Evolutionary conservation across 2,797 vertebrate species (phyloP), one percentile per base, ranked within the genome.

Genomic region (Acanthopagrus latus): DNA sequence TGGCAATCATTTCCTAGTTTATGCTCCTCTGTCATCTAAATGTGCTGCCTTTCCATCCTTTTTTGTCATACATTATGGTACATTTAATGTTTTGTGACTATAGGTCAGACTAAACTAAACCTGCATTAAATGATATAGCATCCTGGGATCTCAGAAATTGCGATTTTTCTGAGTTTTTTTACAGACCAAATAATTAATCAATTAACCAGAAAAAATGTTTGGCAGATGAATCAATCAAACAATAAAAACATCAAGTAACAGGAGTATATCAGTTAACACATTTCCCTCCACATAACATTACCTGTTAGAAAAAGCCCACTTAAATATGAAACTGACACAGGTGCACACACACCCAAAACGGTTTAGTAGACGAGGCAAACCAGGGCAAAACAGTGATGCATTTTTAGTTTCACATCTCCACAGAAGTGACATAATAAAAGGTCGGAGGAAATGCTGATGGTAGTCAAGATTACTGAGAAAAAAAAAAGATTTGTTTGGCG

Each of bases 401-500:
- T 50, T 48, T 52, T 46, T 4, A 27, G 21, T 63, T 63, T 68
- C 10, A 46, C 12, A 29, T 51, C 13, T 52, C 20, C 9, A 38
- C 44, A 65, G 27, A 51, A 44, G 33, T 14, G 43, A 57, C 52
- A n/a, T 17, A 51, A 6, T 4, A 23, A 48, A 17, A 3, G 13
- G 23, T 14, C 6, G 6, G 17, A 29, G 1, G 13, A 54, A 57
- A 73, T 27, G 11, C 18, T 69, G 9, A 70, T 25, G n/a, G 74
- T 10, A 65, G 27, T 59, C 20, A 17, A 52, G 64, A 51, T 73
- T 63, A 63, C 13, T 38, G 29, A 38, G 38, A 6, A 12, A 14
- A 59, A 52, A 55, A 59, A 50, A 51, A 56, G 18, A 27, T 55
- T 5, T 43, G 46, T 73, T 60, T 82, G n/a, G 52, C 29, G 20